Conservation (phyloP, 2,888 invertebrate species). For the Anarsia innoxiella region DNA sequence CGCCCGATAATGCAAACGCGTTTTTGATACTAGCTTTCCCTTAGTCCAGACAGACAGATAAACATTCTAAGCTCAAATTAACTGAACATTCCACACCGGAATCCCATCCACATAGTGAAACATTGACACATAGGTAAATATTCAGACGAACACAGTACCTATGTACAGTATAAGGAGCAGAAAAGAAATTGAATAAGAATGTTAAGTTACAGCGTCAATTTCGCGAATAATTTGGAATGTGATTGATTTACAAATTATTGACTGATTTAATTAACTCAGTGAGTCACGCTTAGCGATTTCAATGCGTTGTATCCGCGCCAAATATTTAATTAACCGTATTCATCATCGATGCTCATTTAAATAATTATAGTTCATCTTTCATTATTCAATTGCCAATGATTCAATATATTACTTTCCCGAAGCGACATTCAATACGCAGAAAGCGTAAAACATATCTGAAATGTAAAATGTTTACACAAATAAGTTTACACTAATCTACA, state of each 20-base stretch:
- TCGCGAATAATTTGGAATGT: not conserved
- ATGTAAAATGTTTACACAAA: conserved; percentile 32
- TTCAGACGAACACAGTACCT: no score
- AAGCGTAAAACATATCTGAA: conserved; percentile 49
- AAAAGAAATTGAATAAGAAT: no score
- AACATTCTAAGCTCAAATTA: conserved; percentile 10
- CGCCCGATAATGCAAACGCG: conserved; percentile 68
- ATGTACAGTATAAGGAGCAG: no score
- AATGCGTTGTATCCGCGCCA: conserved; percentile 42
- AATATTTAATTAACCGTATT: conserved; percentile 44
- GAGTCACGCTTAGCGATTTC: conserved; percentile 35
- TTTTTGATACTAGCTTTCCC: conserved; percentile 63
- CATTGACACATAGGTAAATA: no score
- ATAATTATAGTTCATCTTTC: conserved; percentile 24
- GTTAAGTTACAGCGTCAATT: no score
- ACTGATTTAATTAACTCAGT: conserved; percentile 25
- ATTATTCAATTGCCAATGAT: conserved; percentile 25
- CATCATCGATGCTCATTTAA: conserved; percentile 37
- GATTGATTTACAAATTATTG: conserved; percentile 16
- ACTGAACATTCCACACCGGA: not conserved
- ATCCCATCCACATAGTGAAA: no score
- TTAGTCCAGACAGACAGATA: conserved; percentile 36
- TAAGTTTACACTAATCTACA: conserved; percentile 35
- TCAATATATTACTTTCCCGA: conserved; percentile 19
- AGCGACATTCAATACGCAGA: conserved; percentile 29